These are phyloP conservation scores for Paratrypauchen microcephalus DNA, from an alignment of 2,797 vertebrate genomes.

Conservation along the genomic window DNA sequence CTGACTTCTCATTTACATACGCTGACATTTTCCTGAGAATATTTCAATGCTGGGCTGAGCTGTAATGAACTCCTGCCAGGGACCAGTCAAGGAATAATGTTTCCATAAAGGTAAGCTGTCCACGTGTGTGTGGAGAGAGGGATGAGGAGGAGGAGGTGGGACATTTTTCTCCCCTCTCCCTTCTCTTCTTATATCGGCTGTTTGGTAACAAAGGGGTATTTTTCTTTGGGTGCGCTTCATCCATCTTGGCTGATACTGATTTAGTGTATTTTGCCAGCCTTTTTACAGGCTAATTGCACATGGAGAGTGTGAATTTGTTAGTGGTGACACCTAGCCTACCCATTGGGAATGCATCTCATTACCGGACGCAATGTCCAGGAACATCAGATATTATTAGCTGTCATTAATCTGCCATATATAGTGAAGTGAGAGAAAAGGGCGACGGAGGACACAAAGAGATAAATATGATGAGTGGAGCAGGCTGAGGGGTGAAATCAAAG, in stretches of 20 bases:
- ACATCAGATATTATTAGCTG: conserved; percentile 99
- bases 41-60: conserved; percentile 93
- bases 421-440: conserved; percentile 61
- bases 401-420: conserved; percentile 98
- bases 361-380: conserved; percentile 94
- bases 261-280: conserved; percentile 89
- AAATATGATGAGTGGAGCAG: conserved; percentile 77
- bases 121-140: conserved; percentile 91
- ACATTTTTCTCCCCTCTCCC: conserved; percentile 68
- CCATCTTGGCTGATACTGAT: conserved; percentile 89
- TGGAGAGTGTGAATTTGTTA: conserved; percentile 95
- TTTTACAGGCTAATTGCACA: conserved; percentile 97
- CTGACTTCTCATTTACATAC: conserved; percentile 94
- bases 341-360: conserved; percentile 98
- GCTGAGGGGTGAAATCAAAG: conserved; percentile 77
- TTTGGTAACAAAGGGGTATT: conserved; percentile 73
- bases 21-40: conserved; percentile 99
- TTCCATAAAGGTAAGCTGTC: conserved; percentile 99
- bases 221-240: conserved; percentile 80
- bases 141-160: conserved; percentile 80
- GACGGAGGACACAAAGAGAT: conserved; percentile 80
- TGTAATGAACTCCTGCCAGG: conserved; percentile 99
- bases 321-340: conserved; percentile 96
- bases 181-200: conserved; percentile 58
- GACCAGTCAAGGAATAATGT: conserved; percentile 98